Evolutionary conservation across 2,888 invertebrate genomes (phyloP), one percentile per base, ranked within the genome.

Genomic region (Eupithecia dodoneata): DNA sequence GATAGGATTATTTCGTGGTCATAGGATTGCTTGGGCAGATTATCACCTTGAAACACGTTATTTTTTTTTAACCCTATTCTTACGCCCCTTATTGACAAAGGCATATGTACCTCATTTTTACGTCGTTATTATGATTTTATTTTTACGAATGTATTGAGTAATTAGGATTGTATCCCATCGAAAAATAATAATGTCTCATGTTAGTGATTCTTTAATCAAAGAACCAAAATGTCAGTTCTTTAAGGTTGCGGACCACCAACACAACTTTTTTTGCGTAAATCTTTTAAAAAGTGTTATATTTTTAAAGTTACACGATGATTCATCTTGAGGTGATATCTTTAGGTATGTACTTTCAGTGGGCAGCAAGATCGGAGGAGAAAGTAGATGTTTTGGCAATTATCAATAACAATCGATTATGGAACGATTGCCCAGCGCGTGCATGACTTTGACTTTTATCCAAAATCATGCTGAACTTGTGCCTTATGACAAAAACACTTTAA

Each of bases 1-100:
- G 67, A 74, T 69, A 41, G 66, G 45, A 72, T 65, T 72, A 52
- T 72, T 67, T 66, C 42, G 63, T 63, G 18, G 30, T 30, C 30
- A 63, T 63, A 30, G 63, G 4, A 63, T 30, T 63, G 63, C 55
- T 59, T 59, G 55, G 55, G 55, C 4, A 18, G 10, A 63, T 30
- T 30, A 30, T 30, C 30, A 30, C 30, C 30, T 30, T 30, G 30
- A 30, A 30, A 30, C 30, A 30, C 30, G 30, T 30, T 30, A 30
- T 30, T 30, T 1, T 30, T 30, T 30, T 30, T 30, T 30, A 30
- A 30, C 30, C 30, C 30, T 30, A 30, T 30, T 30, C 30, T 30
- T 30, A 30, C 30, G 30, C 30, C 30, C 30, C 30, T 30, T 1
- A 30, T 30, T 30, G 30, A 30, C 30, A 30, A 30, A 30, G 30